A percentile compares a stretch with the other conserved stretches of the same genome.
Conservation (phyloP, 2,113 vertebrate species). For the Daphoenositta chrysoptera region DNA sequence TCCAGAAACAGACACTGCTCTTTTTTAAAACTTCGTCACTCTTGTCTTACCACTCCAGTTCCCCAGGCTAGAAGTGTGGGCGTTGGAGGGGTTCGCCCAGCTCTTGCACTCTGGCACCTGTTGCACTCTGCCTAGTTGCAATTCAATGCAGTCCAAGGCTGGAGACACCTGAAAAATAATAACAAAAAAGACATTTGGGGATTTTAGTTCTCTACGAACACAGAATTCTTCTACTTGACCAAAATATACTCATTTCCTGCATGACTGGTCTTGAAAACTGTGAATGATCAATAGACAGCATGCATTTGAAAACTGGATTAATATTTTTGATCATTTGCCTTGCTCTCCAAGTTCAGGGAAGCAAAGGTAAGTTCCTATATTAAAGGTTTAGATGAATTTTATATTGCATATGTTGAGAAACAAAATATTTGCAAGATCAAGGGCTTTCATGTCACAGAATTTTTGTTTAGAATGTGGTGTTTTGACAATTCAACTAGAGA, state of each 20-base stretch:
- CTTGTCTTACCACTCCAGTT: constrained; percentile 54
- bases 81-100: background rate
- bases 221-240: background rate
- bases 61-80: background rate
- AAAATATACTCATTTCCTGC: constrained; percentile 29
- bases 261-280: constrained; percentile 25
- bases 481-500: background rate
- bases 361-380: constrained; percentile 78
- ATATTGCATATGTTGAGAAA: background rate
- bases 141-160: background rate
- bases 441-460: background rate
- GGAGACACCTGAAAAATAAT: background rate
- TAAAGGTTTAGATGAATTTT: background rate
- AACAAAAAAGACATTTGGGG: background rate
- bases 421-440: background rate
- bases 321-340: constrained; percentile 74
- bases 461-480: background rate
- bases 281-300: constrained; percentile 67
- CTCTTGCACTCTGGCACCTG: background rate
- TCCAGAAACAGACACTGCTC: constrained; percentile 79
- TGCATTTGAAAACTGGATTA: constrained; percentile 77
- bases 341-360: constrained; percentile 72
- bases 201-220: background rate
- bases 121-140: background rate
- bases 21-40: constrained; percentile 74